Conservation (phyloP, 2,113 vertebrate genomes). For the Balaeniceps rex region DNA sequence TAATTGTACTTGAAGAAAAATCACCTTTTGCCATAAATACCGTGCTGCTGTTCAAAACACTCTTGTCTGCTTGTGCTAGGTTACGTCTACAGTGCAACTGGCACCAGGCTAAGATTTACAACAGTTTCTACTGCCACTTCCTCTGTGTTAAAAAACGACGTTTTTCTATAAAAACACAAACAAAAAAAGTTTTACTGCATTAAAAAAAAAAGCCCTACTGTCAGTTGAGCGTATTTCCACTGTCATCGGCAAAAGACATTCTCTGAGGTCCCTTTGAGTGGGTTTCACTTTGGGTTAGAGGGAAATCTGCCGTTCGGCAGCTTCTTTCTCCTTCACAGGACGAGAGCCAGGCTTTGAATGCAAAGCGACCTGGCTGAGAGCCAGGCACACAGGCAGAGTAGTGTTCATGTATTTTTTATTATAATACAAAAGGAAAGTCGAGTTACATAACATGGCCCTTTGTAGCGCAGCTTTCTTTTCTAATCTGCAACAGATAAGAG, state of each 20-base stretch:
- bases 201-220: background rate
- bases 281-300: background rate
- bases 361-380: background rate
- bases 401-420: slow-evolving; percentile 40
- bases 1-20: background rate
- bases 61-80: background rate
- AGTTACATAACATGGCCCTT: background rate
- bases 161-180: background rate
- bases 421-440: background rate
- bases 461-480: slow-evolving; percentile 32
- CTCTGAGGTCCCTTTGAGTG: background rate
- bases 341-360: background rate
- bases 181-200: background rate
- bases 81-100: background rate
- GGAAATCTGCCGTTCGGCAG: background rate
- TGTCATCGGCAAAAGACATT: background rate
- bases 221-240: background rate
- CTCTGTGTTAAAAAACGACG: background rate
- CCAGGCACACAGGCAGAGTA: slow-evolving; percentile 2
- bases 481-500: background rate
- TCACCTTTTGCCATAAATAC: slow-evolving; percentile 23
- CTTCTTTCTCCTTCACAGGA: background rate
- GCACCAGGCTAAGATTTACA: background rate
- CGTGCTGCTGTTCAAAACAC: background rate
- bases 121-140: background rate